Evolutionary conservation across 2,888 invertebrate species (phyloP).

Genomic region (Erebia epiphron): DNA sequence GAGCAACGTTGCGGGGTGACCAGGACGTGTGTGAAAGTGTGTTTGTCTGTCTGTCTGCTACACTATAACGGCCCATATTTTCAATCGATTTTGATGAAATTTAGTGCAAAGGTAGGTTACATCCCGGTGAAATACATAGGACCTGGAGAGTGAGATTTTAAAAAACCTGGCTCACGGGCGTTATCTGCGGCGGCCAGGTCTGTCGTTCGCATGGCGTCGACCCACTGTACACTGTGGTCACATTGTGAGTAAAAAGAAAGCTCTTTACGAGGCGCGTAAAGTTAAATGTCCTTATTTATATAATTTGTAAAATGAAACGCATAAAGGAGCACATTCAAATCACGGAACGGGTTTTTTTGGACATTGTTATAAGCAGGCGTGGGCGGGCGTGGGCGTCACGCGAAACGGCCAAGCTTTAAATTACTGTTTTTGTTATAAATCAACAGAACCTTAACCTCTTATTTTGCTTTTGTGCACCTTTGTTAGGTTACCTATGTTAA

Average conservation of each 20-base stretch:
- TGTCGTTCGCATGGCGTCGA: too few relatives aligned
- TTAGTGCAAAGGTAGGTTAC: too few relatives aligned
- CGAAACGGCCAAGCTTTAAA: conserved; percentile 47
- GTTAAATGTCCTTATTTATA: conserved; percentile 32
- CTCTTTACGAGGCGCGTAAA: conserved; percentile 6
- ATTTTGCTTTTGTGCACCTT: conserved; percentile 7
- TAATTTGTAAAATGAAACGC: conserved; percentile 30
- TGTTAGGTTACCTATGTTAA: not conserved
- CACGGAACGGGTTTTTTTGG: conserved; percentile 43
- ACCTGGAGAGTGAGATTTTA: too few relatives aligned
- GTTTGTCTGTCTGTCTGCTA: too few relatives aligned
- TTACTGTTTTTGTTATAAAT: conserved; percentile 49
- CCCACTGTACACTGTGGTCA: too few relatives aligned
- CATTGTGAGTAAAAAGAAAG: not conserved
- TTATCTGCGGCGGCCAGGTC: too few relatives aligned
- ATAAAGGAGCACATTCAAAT: conserved; percentile 42
- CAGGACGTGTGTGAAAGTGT: too few relatives aligned
- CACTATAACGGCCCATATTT: too few relatives aligned
- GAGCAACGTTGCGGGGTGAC: too few relatives aligned
- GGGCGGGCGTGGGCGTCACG: conserved; percentile 45
- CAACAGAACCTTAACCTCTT: conserved; percentile 27
- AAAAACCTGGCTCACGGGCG: too few relatives aligned
- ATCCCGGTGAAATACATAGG: too few relatives aligned
- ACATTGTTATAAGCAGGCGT: conserved; percentile 43
- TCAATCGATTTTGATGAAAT: too few relatives aligned